These are phyloP conservation scores for Corythornis leucogaster DNA, from an alignment of 2,797 vertebrate species.

Conservation along the genomic window DNA sequence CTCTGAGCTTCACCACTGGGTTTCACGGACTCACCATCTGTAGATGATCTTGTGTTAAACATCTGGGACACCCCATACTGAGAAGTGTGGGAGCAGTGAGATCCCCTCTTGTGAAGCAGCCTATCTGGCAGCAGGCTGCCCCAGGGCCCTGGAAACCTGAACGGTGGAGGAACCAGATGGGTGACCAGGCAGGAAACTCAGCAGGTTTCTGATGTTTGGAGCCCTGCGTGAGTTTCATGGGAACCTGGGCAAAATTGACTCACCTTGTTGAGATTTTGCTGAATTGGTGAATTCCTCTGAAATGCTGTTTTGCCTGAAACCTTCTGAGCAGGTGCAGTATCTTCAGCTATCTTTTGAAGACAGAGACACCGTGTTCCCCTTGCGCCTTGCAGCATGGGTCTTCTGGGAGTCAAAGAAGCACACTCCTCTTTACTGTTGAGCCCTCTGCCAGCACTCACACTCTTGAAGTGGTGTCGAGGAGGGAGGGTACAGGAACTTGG, in stretches of 20 bases:
- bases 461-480: background rate
- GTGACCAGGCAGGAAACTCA: conserved; percentile 65
- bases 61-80: background rate
- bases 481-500: background rate
- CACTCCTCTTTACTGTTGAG: background rate
- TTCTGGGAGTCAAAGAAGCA: background rate
- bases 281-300: conserved; percentile 69
- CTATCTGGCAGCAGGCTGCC: conserved; percentile 14
- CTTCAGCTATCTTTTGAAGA: conserved; percentile 50
- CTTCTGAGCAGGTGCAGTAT: conserved; percentile 59
- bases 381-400: background rate
- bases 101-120: conserved; percentile 25
- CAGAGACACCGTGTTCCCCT: background rate
- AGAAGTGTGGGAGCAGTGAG: background rate
- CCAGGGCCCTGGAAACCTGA: conserved; percentile 50
- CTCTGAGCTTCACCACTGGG: background rate
- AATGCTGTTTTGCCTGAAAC: conserved; percentile 65
- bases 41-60: background rate
- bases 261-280: conserved; percentile 66
- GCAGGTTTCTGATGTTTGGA: conserved; percentile 65
- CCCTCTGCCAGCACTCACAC: background rate
- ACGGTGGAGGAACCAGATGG: conserved; percentile 57
- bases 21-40: background rate
- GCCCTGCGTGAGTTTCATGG: conserved; percentile 47
- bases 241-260: conserved; percentile 69